Conservation (phyloP, 92 coral and sea anemone species). For the Epizoanthus fatuus region DNA sequence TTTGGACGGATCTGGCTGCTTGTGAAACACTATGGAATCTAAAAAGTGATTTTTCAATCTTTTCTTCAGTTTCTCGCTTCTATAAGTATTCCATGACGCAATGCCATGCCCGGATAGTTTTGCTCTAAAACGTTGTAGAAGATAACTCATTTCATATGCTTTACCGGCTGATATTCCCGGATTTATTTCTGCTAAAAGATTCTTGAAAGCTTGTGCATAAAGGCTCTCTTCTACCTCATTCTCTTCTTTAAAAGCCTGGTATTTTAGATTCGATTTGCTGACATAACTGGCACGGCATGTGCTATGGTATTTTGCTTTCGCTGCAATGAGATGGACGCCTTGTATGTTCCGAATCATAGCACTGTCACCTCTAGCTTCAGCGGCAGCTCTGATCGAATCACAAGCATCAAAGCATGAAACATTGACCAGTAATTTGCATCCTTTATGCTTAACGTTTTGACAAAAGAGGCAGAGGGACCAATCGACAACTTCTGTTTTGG, state of each 20-base stretch:
- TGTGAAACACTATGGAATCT: conserved; percentile 50
- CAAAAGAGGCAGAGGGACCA: conserved; percentile 66
- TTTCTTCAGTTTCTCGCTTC: conserved; percentile 50
- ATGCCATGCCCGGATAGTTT: conserved; percentile 9
- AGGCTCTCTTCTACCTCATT: conserved; percentile 21
- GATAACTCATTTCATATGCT: conserved; percentile 48
- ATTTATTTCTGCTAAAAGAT: conserved; percentile 29
- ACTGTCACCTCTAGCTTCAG: conserved; percentile 31
- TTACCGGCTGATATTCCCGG: conserved; percentile 52
- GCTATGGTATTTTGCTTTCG: conserved; percentile 57
- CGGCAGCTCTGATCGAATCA: conserved; percentile 27
- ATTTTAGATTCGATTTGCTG: conserved; percentile 60
- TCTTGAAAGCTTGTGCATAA: conserved; percentile 40
- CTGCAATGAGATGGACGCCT: conserved; percentile 62
- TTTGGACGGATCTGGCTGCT: conserved; percentile 45
- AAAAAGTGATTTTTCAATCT: conserved; percentile 44
- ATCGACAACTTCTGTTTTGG: conserved; percentile 2
- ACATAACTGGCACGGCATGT: conserved; percentile 52
- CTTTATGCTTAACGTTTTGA: conserved; percentile 49
- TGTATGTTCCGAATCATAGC: conserved; percentile 40
- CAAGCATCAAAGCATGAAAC: conserved; percentile 54
- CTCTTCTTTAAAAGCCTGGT: conserved; percentile 25
- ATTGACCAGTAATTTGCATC: conserved; percentile 14
- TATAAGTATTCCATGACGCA: conserved; percentile 4
- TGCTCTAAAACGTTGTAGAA: conserved; percentile 36